Percentiles rank a stretch among this genome's conserved stretches.
Evolutionary conservation across 2,797 vertebrate genomes (phyloP).

Genomic region (Remorina albescens): DNA sequence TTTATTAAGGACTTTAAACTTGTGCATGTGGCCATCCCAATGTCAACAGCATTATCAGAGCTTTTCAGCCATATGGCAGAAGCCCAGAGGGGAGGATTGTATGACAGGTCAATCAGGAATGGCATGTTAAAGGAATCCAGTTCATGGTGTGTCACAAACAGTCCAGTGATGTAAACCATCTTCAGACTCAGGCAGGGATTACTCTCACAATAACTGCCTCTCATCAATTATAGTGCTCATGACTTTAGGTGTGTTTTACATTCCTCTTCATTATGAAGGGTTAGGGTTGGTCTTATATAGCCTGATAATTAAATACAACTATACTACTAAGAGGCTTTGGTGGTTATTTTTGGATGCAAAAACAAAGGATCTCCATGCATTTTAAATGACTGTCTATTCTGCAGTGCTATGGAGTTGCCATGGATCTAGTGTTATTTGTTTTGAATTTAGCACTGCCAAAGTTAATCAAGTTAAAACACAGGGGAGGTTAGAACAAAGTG

Average conservation of each 20-base stretch:
- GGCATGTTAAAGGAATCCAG: slow-evolving; percentile 1
- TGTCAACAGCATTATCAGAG: neutral
- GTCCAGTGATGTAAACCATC: neutral
- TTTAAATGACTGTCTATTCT: slow-evolving; percentile 5
- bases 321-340: neutral
- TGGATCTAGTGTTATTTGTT: neutral
- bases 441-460: neutral
- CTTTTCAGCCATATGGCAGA: slow-evolving; percentile 1
- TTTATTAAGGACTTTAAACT: neutral
- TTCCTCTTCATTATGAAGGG: neutral
- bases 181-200: neutral
- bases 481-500: neutral
- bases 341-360: slow-evolving; percentile 32
- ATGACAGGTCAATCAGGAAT: slow-evolving; percentile 9
- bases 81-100: neutral
- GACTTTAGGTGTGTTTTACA: slow-evolving; percentile 1
- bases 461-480: neutral
- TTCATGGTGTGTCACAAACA: neutral
- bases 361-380: slow-evolving; percentile 2
- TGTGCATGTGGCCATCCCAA: neutral
- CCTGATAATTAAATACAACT: slow-evolving; percentile 9
- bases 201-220: neutral
- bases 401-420: neutral
- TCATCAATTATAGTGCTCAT: neutral
- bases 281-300: neutral